Conservation (phyloP, 1,140 invertebrate species). For the Ephestia elutella region DNA sequence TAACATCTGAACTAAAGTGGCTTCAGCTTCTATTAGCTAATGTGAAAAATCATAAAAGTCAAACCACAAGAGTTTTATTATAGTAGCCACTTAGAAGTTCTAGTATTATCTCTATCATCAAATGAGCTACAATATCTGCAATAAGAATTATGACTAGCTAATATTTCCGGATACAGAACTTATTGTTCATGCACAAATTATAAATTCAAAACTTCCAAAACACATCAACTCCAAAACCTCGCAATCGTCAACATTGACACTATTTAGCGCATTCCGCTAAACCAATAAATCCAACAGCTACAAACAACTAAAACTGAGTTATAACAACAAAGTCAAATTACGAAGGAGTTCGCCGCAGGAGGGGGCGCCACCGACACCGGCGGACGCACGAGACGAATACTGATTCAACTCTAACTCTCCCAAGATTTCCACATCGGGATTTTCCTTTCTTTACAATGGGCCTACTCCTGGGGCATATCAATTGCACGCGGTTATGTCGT, state of each 20-base stretch:
- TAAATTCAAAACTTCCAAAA: background rate
- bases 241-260: slow-evolving; percentile 8
- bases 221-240: background rate
- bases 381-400: slow-evolving; percentile 52
- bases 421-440: slow-evolving; percentile 72
- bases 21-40: too few species aligned
- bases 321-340: slow-evolving; percentile 75
- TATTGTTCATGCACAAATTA: too few species aligned
- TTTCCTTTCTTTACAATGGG: slow-evolving; percentile 74
- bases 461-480: slow-evolving; percentile 73
- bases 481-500: slow-evolving; percentile 74
- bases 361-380: slow-evolving; percentile 56
- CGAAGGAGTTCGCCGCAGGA: slow-evolving; percentile 67
- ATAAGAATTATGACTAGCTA: too few species aligned
- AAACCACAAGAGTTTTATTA: too few species aligned
- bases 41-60: too few species aligned
- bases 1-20: too few species aligned
- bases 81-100: too few species aligned
- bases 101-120: too few species aligned
- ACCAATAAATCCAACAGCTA: slow-evolving; percentile 69
- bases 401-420: slow-evolving; percentile 67
- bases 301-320: slow-evolving; percentile 72
- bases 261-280: slow-evolving; percentile 55
- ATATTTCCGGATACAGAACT: too few species aligned
- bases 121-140: too few species aligned